Conservation (phyloP, 92 coral and sea anemone species). For the Epizoanthus scotinus region DNA sequence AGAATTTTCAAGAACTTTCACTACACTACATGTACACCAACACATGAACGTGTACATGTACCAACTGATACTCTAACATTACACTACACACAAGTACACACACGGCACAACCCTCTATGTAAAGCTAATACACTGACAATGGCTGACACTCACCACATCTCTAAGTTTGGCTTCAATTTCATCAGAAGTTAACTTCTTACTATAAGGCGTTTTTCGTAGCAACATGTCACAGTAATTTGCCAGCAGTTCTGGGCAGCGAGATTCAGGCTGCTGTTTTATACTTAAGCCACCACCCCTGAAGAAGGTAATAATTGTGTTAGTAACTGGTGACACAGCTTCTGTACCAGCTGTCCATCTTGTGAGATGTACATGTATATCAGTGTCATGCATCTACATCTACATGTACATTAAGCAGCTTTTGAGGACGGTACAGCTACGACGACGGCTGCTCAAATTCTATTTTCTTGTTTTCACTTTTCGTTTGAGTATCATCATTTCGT, state of each 20-base stretch:
- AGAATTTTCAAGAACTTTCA: too few relatives aligned
- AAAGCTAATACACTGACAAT: not conserved
- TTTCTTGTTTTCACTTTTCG: too few relatives aligned
- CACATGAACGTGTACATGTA: too few relatives aligned
- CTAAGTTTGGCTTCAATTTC: slow-evolving; percentile 91
- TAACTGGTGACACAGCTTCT: too few relatives aligned
- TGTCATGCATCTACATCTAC: too few relatives aligned
- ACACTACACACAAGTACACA: not conserved
- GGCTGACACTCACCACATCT: slow-evolving; percentile 76
- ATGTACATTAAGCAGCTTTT: too few relatives aligned
- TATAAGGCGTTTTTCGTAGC: slow-evolving; percentile 90
- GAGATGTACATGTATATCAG: too few relatives aligned
- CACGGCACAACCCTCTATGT: not conserved
- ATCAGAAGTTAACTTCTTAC: slow-evolving; percentile 90
- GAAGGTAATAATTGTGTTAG: not conserved
- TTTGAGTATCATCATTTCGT: too few relatives aligned
- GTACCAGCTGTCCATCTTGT: too few relatives aligned
- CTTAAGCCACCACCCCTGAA: slow-evolving; percentile 69
- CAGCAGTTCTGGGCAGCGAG: slow-evolving; percentile 97
- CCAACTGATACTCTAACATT: too few relatives aligned
- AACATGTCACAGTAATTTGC: slow-evolving; percentile 99
- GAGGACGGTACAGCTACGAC: too few relatives aligned
- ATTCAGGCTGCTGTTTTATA: slow-evolving; percentile 86
- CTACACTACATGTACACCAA: not conserved
- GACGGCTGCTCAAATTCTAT: too few relatives aligned